phyloP scores from a whole-genome alignment of 2,888 invertebrate genomes.

The Spodoptera picta region DNA sequence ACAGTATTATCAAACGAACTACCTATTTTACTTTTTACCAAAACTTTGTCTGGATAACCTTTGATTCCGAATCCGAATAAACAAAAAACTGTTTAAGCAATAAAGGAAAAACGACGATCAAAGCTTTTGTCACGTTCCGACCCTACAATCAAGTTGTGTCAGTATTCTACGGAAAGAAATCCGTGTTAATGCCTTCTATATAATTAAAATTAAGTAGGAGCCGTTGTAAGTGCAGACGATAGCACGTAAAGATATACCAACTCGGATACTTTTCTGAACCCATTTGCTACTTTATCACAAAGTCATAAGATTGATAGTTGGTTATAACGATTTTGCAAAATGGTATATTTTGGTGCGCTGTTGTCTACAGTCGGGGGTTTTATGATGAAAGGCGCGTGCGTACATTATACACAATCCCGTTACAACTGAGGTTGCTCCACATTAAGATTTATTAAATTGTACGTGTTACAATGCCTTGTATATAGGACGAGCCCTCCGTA shows the following conservation, averaged over 20 bases:
- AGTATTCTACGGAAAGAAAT: slow-evolving; percentile 29
- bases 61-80: slow-evolving; percentile 5
- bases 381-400: slow-evolving; percentile 50
- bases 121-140: slow-evolving; percentile 17
- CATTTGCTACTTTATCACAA: too few species aligned
- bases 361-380: slow-evolving; percentile 10
- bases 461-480: slow-evolving; percentile 47
- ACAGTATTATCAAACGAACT: too few species aligned
- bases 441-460: slow-evolving; percentile 61
- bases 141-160: slow-evolving; percentile 8
- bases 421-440: slow-evolving; percentile 56
- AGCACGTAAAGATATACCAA: too few species aligned
- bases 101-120: too few species aligned
- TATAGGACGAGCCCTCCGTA: slow-evolving; percentile 47
- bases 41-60: too few species aligned
- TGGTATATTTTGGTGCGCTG: too few species aligned
- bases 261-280: too few species aligned
- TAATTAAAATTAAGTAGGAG: slow-evolving; percentile 23
- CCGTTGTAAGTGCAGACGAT: too few species aligned
- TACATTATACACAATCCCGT: slow-evolving; percentile 54
- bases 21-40: too few species aligned
- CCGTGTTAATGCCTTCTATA: slow-evolving; percentile 40
- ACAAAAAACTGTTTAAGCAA: slow-evolving; percentile 9
- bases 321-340: too few species aligned
- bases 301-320: too few species aligned